These are phyloP conservation scores for Spicauda simplicius DNA, from an alignment of 2,888 invertebrate species.

Conservation along the genomic window DNA sequence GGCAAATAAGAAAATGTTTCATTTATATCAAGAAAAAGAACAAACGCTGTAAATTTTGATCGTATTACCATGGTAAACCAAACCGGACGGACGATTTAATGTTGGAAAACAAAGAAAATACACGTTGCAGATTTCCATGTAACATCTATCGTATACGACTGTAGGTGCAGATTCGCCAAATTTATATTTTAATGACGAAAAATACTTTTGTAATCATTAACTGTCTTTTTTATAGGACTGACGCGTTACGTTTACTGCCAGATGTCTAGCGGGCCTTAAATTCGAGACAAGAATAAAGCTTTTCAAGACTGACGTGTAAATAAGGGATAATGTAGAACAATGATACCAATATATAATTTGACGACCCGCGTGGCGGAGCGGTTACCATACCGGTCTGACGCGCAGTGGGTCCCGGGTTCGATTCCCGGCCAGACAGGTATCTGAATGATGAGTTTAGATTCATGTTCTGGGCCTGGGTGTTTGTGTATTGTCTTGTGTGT, in stretches of 20 bases:
- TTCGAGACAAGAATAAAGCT: background rate
- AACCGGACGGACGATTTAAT: background rate
- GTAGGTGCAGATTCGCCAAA: constrained; percentile 2
- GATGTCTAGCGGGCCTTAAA: constrained; percentile 42
- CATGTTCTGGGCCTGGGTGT: no score
- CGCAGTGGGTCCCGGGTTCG: no score
- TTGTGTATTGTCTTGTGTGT: no score
- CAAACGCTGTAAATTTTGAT: background rate
- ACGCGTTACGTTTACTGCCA: constrained; percentile 48
- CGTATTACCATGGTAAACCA: background rate
- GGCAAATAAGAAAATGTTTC: background rate
- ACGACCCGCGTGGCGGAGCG: no score
- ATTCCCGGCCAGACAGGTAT: no score
- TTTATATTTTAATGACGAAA: background rate
- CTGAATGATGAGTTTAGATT: no score
- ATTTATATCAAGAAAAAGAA: background rate
- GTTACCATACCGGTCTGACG: no score
- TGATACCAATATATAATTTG: no score
- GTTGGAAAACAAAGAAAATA: background rate
- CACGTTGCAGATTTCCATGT: background rate
- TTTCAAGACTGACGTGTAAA: background rate
- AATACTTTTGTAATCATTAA: constrained; percentile 45
- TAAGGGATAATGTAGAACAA: no score
- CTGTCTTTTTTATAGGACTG: constrained; percentile 51
- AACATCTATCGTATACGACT: background rate